A percentile compares a stretch with the other conserved stretches of the same genome.
Conservation (phyloP, 2,888 invertebrate genomes). For the Syritta pipiens region DNA sequence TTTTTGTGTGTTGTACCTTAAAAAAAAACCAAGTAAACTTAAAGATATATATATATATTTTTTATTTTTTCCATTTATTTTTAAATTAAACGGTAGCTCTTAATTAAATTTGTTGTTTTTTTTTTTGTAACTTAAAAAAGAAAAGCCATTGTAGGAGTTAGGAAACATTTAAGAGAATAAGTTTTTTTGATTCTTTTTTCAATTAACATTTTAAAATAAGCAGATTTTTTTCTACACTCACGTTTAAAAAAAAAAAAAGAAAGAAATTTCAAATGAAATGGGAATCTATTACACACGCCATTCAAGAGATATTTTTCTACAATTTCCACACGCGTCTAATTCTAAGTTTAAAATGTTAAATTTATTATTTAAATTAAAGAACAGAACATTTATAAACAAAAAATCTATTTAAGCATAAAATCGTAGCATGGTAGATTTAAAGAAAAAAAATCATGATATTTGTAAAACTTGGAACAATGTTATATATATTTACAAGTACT, state of each 20-base stretch:
- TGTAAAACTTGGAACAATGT: slow-evolving; percentile 54
- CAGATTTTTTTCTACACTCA: slow-evolving; percentile 57
- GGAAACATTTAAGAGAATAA: too few species aligned
- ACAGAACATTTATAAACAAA: not conserved
- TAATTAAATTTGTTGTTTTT: slow-evolving; percentile 23
- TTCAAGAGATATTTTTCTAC: slow-evolving; percentile 59
- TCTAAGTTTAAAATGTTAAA: slow-evolving; percentile 16
- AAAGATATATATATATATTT: slow-evolving; percentile 9
- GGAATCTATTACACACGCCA: slow-evolving; percentile 13
- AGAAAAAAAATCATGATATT: slow-evolving; percentile 33
- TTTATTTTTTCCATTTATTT: slow-evolving; percentile 21
- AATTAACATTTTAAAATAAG: slow-evolving; percentile 1
- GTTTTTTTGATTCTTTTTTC: slow-evolving; percentile 1
- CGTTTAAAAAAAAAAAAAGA: not conserved
- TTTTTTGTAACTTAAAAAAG: slow-evolving; percentile 45
- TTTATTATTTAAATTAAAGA: slow-evolving; percentile 45
- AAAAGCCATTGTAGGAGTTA: slow-evolving; percentile 64
- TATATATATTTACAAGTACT: slow-evolving; percentile 68
- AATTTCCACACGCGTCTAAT: slow-evolving; percentile 41
- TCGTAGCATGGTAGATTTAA: slow-evolving; percentile 37
- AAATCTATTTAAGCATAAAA: slow-evolving; percentile 36
- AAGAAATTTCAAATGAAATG: slow-evolving; percentile 1
- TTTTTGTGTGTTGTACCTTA: slow-evolving; percentile 58
- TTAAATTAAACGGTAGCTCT: too few species aligned
- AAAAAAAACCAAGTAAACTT: too few species aligned